Evolutionary conservation across 2,113 vertebrate species (phyloP).

Genomic region (Chitala chitala): DNA sequence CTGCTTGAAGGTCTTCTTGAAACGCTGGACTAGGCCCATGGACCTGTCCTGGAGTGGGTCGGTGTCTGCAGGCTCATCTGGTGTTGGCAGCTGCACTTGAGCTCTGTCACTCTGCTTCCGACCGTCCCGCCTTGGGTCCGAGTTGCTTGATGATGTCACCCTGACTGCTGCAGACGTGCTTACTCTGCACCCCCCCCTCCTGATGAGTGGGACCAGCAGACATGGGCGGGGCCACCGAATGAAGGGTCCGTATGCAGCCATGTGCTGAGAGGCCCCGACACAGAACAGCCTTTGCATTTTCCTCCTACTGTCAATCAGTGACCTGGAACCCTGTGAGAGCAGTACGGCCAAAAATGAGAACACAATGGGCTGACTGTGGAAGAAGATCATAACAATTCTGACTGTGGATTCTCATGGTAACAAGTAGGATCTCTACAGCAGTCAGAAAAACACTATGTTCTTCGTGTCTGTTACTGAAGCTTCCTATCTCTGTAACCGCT

Average conservation of each 20-base stretch:
- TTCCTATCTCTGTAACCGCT: too few species aligned
- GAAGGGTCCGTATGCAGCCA: slow-evolving; percentile 40
- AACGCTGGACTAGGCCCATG: slow-evolving; percentile 81
- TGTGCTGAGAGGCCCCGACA: slow-evolving; percentile 50
- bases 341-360: too few species aligned
- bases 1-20: slow-evolving; percentile 92
- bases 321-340: slow-evolving; percentile 28
- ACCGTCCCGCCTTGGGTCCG: background rate
- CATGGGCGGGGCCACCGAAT: slow-evolving; percentile 37
- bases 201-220: slow-evolving; percentile 38
- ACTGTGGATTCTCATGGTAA: too few species aligned
- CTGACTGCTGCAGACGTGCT: slow-evolving; percentile 43
- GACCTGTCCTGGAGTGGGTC: slow-evolving; percentile 92
- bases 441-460: too few species aligned
- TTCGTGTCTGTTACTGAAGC: too few species aligned
- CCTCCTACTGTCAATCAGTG: slow-evolving; percentile 15
- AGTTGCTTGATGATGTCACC: slow-evolving; percentile 35
- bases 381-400: too few species aligned
- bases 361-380: too few species aligned
- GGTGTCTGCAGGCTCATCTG: slow-evolving; percentile 50
- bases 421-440: too few species aligned
- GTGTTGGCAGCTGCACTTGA: slow-evolving; percentile 29
- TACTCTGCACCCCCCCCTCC: slow-evolving; percentile 51
- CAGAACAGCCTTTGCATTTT: slow-evolving; percentile 64
- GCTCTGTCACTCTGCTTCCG: slow-evolving; percentile 26